Evolutionary conservation across 1,140 invertebrate species (phyloP).

Genomic region (Drosophila lacertosa): DNA sequence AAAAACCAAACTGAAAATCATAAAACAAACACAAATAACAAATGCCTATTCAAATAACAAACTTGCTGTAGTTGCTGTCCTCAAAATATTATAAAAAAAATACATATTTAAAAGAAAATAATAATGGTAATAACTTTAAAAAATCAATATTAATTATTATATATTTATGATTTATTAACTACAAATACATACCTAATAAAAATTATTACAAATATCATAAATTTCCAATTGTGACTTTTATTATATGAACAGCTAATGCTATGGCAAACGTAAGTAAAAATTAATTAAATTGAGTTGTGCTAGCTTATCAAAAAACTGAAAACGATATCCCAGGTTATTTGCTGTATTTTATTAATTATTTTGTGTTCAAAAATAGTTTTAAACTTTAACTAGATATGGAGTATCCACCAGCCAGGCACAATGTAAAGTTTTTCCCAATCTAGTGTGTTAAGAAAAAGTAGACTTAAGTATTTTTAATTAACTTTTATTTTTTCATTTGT

Average conservation of each 20-base stretch:
- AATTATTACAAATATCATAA: conserved; percentile 41
- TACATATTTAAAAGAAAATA: conserved; percentile 46
- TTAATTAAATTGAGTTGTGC: no score
- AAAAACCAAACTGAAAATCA: conserved; percentile 13
- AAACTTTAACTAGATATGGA: no score
- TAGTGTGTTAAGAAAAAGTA: neutral
- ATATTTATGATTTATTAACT: conserved; percentile 68
- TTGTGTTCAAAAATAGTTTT: no score
- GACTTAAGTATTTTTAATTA: conserved; percentile 13
- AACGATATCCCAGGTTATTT: no score
- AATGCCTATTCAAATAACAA: conserved; percentile 31
- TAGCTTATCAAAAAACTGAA: no score
- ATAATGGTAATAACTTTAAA: conserved; percentile 39
- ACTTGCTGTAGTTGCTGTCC: conserved; percentile 56
- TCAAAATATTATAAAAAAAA: conserved; percentile 39
- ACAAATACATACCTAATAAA: conserved; percentile 64
- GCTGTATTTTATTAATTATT: no score
- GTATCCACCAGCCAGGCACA: no score
- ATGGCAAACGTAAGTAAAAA: neutral
- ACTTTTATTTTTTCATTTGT: conserved; percentile 32
- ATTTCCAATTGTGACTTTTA: neutral
- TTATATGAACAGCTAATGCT: neutral
- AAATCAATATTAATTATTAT: conserved; percentile 53
- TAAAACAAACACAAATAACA: conserved; percentile 14
- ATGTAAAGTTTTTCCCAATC: no score